phyloP scores from a whole-genome alignment of 2,797 vertebrate species.

The Thaleichthys pacificus region DNA sequence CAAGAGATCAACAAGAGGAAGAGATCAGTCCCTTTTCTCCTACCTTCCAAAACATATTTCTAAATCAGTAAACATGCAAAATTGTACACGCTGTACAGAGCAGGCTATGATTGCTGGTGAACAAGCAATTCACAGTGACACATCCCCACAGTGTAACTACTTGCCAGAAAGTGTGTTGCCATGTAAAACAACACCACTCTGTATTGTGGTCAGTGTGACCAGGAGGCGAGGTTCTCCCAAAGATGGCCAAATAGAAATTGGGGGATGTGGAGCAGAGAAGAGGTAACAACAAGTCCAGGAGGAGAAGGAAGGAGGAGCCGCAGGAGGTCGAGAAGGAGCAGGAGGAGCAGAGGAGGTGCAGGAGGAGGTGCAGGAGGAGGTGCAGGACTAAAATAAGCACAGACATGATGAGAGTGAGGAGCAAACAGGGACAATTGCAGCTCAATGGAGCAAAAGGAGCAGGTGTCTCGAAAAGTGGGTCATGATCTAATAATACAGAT shows the following conservation, averaged over 20 bases:
- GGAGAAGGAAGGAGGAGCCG: neutral
- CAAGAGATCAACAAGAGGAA: no score
- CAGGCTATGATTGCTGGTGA: neutral
- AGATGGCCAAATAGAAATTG: no score
- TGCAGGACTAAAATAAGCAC: neutral
- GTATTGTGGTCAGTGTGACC: no score
- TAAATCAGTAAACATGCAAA: no score
- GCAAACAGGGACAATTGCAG: neutral
- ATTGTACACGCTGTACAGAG: neutral
- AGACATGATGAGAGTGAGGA: neutral
- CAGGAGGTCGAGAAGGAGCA: neutral
- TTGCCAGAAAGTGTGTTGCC: no score
- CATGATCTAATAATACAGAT: conserved; percentile 32
- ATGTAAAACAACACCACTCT: no score
- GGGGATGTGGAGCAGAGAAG: no score
- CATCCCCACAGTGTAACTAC: no score
- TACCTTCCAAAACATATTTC: no score
- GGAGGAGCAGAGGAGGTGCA: neutral
- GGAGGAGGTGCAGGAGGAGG: neutral
- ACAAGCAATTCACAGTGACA: no score
- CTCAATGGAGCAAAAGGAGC: neutral
- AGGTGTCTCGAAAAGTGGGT: conserved; percentile 20
- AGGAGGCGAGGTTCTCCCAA: no score
- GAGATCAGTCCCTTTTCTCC: neutral
- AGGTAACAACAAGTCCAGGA: no score